phyloP scores from a whole-genome alignment of 2,888 invertebrate species.

The Malachius bipustulatus region DNA sequence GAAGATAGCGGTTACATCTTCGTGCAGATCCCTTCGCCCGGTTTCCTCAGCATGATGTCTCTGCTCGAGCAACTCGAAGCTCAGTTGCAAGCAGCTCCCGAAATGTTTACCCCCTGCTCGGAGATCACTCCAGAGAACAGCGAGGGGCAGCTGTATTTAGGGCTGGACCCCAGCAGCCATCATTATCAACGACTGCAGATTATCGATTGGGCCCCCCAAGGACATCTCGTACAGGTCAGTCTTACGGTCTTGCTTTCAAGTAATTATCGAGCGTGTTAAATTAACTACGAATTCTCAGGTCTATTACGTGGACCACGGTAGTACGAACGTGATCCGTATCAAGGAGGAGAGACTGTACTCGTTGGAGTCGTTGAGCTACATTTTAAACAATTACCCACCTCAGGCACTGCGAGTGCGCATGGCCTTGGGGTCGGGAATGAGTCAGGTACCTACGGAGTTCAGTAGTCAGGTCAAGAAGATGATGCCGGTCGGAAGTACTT shows the following conservation, averaged over 20 bases:
- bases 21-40: constrained; percentile 33
- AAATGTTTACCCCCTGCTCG: constrained; percentile 16
- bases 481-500: constrained; percentile 45
- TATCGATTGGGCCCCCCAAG: constrained; percentile 32
- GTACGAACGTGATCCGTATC: constrained; percentile 34
- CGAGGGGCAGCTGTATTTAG: constrained; percentile 38
- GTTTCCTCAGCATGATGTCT: constrained; percentile 26
- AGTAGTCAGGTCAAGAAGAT: constrained; percentile 31
- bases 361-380: constrained; percentile 36
- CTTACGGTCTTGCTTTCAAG: too few relatives aligned
- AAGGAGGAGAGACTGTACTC: constrained; percentile 35
- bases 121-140: constrained; percentile 22
- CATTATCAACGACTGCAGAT: constrained; percentile 41
- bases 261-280: too few relatives aligned
- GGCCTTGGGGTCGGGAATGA: constrained; percentile 20
- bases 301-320: constrained; percentile 45
- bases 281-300: too few relatives aligned
- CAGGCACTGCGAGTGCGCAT: constrained; percentile 34
- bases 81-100: too few relatives aligned
- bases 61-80: constrained; percentile 28
- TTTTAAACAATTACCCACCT: constrained; percentile 34
- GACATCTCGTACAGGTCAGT: constrained; percentile 35
- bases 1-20: constrained; percentile 36
- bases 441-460: constrained; percentile 31
- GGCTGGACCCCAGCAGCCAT: constrained; percentile 32